Conservation (phyloP, 2,797 vertebrate species). For the Pteronotus mesoamericanus region DNA sequence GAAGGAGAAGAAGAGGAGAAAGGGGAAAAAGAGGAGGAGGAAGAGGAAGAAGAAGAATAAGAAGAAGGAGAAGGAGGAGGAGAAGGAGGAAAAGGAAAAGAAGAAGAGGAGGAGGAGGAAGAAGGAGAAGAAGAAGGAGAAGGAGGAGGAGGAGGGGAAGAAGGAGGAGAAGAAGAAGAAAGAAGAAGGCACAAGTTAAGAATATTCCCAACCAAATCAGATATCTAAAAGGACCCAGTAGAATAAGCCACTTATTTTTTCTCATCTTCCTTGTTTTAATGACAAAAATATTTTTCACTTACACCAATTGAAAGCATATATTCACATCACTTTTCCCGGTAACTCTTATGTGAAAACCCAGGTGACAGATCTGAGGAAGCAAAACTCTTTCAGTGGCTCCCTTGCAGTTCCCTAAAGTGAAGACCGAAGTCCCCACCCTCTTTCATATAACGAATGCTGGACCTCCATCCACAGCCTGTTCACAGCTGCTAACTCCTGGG, state of each 20-base stretch:
- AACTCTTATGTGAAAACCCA: neutral
- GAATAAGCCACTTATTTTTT: neutral
- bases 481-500: neutral
- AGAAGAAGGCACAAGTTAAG: neutral
- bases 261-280: neutral
- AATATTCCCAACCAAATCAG: neutral
- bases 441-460: neutral
- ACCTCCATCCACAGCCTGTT: neutral
- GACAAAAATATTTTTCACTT: neutral
- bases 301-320: neutral
- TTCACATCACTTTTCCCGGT: neutral
- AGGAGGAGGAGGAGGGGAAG: too few relatives aligned
- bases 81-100: too few relatives aligned
- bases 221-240: neutral
- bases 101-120: too few relatives aligned
- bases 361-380: neutral
- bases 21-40: too few relatives aligned
- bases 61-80: too few relatives aligned
- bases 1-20: too few relatives aligned
- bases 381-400: neutral
- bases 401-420: rapidly evolving
- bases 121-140: too few relatives aligned
- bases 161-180: too few relatives aligned
- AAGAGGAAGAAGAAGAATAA: too few relatives aligned
- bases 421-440: neutral